Base-by-base conservation (phyloP, 2,797 vertebrate species). In the Eulemur mongoz region DNA sequence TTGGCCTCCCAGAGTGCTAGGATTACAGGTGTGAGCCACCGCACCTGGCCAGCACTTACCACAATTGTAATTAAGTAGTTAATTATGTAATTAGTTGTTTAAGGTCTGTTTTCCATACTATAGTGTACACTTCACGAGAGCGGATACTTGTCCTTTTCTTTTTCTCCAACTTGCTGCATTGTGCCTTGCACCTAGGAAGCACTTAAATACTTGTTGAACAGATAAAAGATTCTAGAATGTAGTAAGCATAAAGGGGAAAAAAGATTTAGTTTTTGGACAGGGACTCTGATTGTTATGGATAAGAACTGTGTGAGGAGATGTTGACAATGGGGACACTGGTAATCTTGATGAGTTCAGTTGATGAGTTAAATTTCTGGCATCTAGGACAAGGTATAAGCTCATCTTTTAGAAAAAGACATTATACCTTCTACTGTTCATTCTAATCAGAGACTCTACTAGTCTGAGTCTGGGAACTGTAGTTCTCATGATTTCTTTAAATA, bases 151-250 rank as follows among this genome's bases (percentile, higher is more conserved):
- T 90, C 13, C 20, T 43, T 5, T 61, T 80, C 22, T 83, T 79
- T 85, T 93, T 80, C 54, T 91, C 54, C 65, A 81, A 18, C 67
- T 94, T 86, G 22, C 52, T 86, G 35, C 45, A 4, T 48, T 78
- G 40, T 72, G 5, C 63, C 27, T 94, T 92, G 18, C 15, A 75
- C 38, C 23, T 80, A 48, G 23, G 61, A 89, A 93, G 23, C 32
- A 57, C 59, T 38, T 72, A 73, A 89, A 48, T 95, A 81, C 88
- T 84, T 90, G 22, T 92, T 84, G 38, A 78, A 81, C 65, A n/a
- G 65, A 61, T 83, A 61, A 35, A 70, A 83, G 22, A 92, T 87
- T 70, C 32, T 48, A 83, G 50, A 85, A 67, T 81, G 35, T 52
- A 61, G 12, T 48, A 72, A 67, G 38, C 14, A 32, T 54, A 61